Base-by-base conservation (phyloP, 2,113 vertebrate genomes). In the Pteruthius melanotis region DNA sequence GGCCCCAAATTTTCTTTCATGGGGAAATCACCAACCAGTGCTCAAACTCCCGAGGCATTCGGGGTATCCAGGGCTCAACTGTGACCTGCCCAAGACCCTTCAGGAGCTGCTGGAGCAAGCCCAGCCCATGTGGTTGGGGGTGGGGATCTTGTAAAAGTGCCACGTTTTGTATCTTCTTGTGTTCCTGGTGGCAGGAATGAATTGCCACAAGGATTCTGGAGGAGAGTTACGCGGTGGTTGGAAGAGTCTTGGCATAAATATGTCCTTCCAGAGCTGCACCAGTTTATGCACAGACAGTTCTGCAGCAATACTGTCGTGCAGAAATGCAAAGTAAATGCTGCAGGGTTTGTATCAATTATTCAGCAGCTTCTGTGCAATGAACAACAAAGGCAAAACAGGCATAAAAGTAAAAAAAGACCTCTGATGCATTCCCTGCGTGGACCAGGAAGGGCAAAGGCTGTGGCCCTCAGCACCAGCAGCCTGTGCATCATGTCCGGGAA, bases 401-500 rank as follows among this genome's bases (percentile, higher is more conserved):
- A 5, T 56, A 39, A 53, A 89, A 92, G 77, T 11, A 64, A 57
- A 60, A 60, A 44, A 44, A 30, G 35, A 44, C 35, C 93, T 97
- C 11, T 4, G 86, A 59, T 4, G 21, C 11, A 14, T 42, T 89
- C 84, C 79, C 94, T 30, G 65, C 21, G 12, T 0, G 13, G 72
- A 65, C 18, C 50, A 66, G 83, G 66, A 85, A 77, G 44, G 86
- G 80, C 78, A 56, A 60, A 87, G 40, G 56, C 95, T 59, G 85
- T 45, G 57, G 83, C 81, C 84, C 69, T 53, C 37, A 15, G 72
- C 74, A 18, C 6, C 84, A 35, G 74, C 2, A 59, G 49, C 59
- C 54, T 1, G 5, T 10, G 33, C 21, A n/a, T 98, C 96, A 98
- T 80, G 97, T 97, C 47, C 77, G 86, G 47, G 97, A 78, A 0